Conservation (phyloP, 2,113 vertebrate genomes). For the Phocoena phocoena region DNA sequence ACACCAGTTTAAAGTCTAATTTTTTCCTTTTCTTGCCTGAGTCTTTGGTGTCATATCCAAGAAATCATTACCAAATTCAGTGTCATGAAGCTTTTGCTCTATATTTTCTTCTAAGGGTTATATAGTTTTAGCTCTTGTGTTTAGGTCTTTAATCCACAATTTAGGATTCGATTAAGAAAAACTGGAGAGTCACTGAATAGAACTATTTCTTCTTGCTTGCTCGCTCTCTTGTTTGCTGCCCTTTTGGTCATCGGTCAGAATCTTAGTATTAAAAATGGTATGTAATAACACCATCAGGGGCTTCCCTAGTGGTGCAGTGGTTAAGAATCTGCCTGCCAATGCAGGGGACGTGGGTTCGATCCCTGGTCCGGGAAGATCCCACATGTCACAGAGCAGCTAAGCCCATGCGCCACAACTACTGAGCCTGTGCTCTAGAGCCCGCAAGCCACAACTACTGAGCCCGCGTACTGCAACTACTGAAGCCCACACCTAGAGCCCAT, state of each 20-base stretch:
- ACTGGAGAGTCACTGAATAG: neutral
- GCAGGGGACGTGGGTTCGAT: no score
- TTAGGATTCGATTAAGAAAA: neutral
- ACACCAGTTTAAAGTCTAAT: neutral
- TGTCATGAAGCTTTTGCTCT: neutral
- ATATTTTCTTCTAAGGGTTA: neutral
- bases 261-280: neutral
- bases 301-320: no score
- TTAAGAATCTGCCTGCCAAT: no score
- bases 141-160: neutral
- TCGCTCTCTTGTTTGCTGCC: neutral
- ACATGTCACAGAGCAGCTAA: no score
- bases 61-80: neutral
- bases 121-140: neutral
- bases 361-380: no score
- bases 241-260: neutral
- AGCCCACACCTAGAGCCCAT: no score
- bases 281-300: neutral
- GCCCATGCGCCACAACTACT: no score
- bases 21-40: neutral
- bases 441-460: no score
- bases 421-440: no score
- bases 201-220: neutral
- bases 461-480: no score
- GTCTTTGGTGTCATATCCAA: neutral